These are phyloP conservation scores for Phorcus lineatus DNA, from an alignment of 2,888 invertebrate genomes.

Conservation along the genomic window DNA sequence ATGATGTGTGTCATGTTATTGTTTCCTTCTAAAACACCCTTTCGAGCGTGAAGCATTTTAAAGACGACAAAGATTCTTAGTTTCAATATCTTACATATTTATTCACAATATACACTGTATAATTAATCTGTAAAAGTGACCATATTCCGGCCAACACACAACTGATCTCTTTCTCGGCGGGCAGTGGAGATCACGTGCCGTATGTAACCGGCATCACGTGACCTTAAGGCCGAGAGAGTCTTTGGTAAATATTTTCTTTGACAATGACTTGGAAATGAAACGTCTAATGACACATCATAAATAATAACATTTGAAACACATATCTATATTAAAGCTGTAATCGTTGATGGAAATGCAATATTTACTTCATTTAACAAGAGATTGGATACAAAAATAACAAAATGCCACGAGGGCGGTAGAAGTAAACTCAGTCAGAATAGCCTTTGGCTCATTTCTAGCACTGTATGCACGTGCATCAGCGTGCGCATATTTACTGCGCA, in stretches of 20 bases:
- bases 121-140: conserved; percentile 4
- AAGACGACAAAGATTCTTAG: no score
- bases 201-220: background rate
- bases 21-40: no score
- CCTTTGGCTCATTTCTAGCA: background rate
- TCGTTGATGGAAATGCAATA: background rate
- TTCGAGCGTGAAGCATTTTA: no score
- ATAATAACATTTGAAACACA: background rate
- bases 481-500: background rate
- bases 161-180: background rate
- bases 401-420: no score
- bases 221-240: background rate
- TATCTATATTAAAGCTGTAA: background rate
- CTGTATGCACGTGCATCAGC: background rate
- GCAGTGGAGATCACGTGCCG: background rate
- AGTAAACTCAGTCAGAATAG: no score
- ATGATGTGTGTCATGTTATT: no score
- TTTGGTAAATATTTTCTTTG: background rate
- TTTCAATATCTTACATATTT: background rate
- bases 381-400: no score
- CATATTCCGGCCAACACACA: background rate
- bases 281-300: background rate
- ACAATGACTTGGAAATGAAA: background rate
- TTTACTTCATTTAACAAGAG: no score
- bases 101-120: conserved; percentile 21